A percentile compares a stretch with the other conserved stretches of the same genome.
phyloP scores from a whole-genome alignment of 2,113 vertebrate species.

The Cathartes aura region DNA sequence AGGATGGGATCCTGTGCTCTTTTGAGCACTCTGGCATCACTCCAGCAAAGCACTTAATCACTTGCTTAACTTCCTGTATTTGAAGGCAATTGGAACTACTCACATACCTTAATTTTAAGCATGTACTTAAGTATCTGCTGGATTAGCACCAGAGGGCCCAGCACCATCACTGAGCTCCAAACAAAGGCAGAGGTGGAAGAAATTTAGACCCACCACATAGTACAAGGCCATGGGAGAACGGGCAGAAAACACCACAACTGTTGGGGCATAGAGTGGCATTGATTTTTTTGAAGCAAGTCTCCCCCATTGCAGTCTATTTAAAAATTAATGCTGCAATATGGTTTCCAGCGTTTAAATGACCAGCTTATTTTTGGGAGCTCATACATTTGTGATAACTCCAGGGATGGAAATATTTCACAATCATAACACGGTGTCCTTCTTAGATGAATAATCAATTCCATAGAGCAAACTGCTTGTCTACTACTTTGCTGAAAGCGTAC shows the following conservation, averaged over 20 bases:
- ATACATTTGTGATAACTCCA: conserved; percentile 30
- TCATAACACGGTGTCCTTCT: conserved; percentile 1
- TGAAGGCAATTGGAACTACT: conserved; percentile 29
- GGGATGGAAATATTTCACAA: conserved; percentile 49
- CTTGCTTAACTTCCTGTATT: conserved; percentile 50
- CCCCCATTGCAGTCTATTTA: not conserved
- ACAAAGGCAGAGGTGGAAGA: not conserved
- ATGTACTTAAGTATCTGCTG: not conserved
- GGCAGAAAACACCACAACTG: not conserved
- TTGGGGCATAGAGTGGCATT: not conserved
- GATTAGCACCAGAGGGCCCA: not conserved
- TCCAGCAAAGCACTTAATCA: conserved; percentile 60
- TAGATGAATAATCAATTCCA: conserved; percentile 41
- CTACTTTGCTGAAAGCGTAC: not conserved
- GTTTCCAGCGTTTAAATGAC: conserved; percentile 26
- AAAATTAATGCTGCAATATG: conserved; percentile 41
- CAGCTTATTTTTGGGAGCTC: conserved; percentile 30
- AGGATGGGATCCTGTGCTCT: conserved; percentile 30
- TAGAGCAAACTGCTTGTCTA: not conserved
- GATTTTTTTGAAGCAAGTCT: conserved; percentile 21
- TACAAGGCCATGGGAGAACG: not conserved
- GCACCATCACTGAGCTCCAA: not conserved
- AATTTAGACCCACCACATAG: not conserved
- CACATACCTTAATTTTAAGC: conserved; percentile 33
- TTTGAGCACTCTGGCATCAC: conserved; percentile 37